A percentile compares a stretch with the other conserved stretches of the same genome.
Conservation (phyloP, 2,888 invertebrate species). For the Bembecia ichneumoniformis region DNA sequence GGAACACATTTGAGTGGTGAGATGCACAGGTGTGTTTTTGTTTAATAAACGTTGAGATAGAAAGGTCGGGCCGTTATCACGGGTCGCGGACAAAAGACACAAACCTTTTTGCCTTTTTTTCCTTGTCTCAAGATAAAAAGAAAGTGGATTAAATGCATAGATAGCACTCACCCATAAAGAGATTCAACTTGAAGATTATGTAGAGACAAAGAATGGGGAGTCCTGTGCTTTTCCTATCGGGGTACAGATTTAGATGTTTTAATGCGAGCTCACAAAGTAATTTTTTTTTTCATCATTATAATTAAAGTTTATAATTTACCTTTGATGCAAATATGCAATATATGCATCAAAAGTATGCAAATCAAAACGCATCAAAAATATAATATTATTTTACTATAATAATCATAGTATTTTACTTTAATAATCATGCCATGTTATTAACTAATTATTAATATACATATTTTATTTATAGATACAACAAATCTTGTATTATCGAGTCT, state of each 20-base stretch:
- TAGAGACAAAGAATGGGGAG: slow-evolving; percentile 23
- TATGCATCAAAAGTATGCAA: too few species aligned
- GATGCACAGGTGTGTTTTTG: slow-evolving; percentile 55
- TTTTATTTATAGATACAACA: too few species aligned
- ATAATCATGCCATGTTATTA: too few species aligned
- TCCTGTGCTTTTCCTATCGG: too few species aligned
- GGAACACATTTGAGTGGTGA: slow-evolving; percentile 38
- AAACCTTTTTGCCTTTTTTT: slow-evolving; percentile 42
- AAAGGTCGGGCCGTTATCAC: slow-evolving; percentile 47
- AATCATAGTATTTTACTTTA: too few species aligned
- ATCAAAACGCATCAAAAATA: too few species aligned
- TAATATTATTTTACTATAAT: too few species aligned
- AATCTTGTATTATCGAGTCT: too few species aligned
- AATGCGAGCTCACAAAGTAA: not conserved
- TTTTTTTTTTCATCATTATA: not conserved
- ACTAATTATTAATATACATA: too few species aligned
- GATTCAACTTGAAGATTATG: slow-evolving; percentile 43
- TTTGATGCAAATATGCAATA: too few species aligned
- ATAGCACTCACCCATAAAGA: slow-evolving; percentile 53
- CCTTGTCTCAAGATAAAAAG: slow-evolving; percentile 55
- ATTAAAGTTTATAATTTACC: not conserved
- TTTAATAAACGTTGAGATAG: slow-evolving; percentile 46
- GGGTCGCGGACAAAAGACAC: slow-evolving; percentile 47
- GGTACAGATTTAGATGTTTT: slow-evolving; percentile 17
- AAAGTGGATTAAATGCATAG: slow-evolving; percentile 65